Evolutionary conservation across 2,888 invertebrate species (phyloP), one percentile per base, ranked within the genome.

Genomic region (Byasa hedistus): DNA sequence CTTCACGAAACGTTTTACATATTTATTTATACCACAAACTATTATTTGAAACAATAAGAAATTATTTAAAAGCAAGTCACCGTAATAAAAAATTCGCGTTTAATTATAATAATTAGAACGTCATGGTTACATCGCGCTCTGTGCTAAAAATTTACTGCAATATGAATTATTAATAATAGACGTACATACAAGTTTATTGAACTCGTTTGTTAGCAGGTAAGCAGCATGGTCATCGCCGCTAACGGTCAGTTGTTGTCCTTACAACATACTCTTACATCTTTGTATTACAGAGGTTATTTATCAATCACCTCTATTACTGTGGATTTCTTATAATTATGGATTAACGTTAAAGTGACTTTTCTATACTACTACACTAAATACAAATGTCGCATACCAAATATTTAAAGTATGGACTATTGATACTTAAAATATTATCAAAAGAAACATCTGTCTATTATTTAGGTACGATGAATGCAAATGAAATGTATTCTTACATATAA

Each of bases 111-210:
- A 67, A 67, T 63, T 64, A 67, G 51, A 57, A 56, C 67, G 67
- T 63, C 63, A 60, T 67, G 63, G 59, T 57, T 36, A 64, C 59
- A 70, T 79, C 69, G 74, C 78, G 80, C 77, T 81, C 65, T 79
- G 76, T 78, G 77, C 79, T 80, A 77, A 79, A 79, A 78, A 78
- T 81, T 77, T 82, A 81, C 70, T 72, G 71, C 79, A 77, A 76
- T 77, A 84, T 86, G 83, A 88, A 88, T 87, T 87, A 86, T 87
- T 86, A 87, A 88, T 86, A 84, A 81, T 82, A 85, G 81, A 84
- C 12, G 19, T 54, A 12, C 81, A 81, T 84, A 81, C 81, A 76
- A 78, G 89, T 81, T 87, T 82, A 81, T 71, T 76, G 81, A 86
- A 78, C 85, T 77, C 72, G 69, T 68, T 69, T 71, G 70, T 73